A percentile compares a stretch with the other conserved stretches of the same genome.
Evolutionary conservation across 2,797 vertebrate genomes (phyloP).

Genomic region (Gymnothorax javanicus): DNA sequence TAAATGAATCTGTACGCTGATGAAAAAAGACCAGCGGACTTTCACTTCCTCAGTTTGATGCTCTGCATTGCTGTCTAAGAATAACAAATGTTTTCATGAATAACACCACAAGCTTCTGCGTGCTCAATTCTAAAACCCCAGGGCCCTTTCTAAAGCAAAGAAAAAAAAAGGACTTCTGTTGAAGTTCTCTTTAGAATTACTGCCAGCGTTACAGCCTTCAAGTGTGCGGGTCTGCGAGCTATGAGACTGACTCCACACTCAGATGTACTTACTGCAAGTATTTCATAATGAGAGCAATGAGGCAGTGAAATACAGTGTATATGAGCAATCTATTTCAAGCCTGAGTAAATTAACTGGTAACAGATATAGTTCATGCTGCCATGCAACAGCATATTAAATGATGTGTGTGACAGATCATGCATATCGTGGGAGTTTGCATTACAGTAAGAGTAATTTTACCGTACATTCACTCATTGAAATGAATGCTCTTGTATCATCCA

Average conservation of each 20-base stretch:
- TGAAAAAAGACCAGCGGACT: neutral
- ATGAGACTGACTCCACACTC: slow-evolving; percentile 33
- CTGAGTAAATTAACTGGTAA: slow-evolving; percentile 35
- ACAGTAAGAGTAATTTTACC: neutral
- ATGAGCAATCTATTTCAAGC: slow-evolving; percentile 40
- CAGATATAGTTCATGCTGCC: slow-evolving; percentile 44
- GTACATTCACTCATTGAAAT: neutral
- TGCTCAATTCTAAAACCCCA: slow-evolving; percentile 18
- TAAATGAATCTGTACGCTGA: neutral
- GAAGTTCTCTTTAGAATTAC: slow-evolving; percentile 17
- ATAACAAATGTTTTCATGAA: slow-evolving; percentile 42
- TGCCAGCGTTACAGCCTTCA: slow-evolving; percentile 14
- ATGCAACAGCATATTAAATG: slow-evolving; percentile 24
- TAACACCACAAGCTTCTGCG: slow-evolving; percentile 14
- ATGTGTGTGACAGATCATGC: slow-evolving; percentile 32
- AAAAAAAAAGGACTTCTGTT: neutral
- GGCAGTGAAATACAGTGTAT: slow-evolving; percentile 32
- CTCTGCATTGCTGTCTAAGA: slow-evolving; percentile 36
- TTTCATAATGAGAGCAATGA: slow-evolving; percentile 52
- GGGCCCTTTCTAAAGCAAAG: slow-evolving; percentile 15
- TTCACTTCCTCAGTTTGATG: slow-evolving; percentile 17
- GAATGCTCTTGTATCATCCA: neutral
- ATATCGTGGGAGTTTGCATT: slow-evolving; percentile 15
- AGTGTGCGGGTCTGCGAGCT: slow-evolving; percentile 24
- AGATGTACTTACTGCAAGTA: slow-evolving; percentile 46